Conservation (phyloP, 64 coral and sea anemone genomes). For the Stylophora pistillata region DNA sequence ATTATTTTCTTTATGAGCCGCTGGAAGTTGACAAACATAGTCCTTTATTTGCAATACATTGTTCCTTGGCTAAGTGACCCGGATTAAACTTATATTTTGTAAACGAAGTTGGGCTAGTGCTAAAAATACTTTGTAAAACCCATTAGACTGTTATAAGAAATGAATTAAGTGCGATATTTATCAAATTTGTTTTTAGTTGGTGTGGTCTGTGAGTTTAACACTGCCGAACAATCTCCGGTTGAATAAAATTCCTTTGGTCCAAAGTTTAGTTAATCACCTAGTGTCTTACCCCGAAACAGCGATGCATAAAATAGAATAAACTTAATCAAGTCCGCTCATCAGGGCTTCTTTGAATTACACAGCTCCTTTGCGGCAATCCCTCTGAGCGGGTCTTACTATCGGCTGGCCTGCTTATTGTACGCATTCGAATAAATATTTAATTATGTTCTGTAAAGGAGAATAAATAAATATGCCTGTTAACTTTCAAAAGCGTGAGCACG, state of each 20-base stretch:
- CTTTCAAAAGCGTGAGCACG: neutral
- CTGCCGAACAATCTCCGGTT: neutral
- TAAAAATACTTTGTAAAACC: neutral
- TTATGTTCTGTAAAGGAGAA: conserved; percentile 28
- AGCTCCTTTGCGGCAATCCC: conserved; percentile 18
- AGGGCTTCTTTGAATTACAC: conserved; percentile 10
- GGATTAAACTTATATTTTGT: neutral
- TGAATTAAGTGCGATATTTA: neutral
- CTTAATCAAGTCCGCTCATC: neutral
- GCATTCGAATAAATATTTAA: conserved; percentile 43
- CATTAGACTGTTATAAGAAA: neutral
- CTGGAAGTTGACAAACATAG: conserved; percentile 6
- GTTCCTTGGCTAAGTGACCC: conserved; percentile 3
- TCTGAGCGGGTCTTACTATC: conserved; percentile 19
- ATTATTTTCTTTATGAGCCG: neutral
- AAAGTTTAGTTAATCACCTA: neutral
- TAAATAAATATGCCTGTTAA: conserved; percentile 33
- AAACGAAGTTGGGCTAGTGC: no score
- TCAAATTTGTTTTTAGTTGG: conserved; percentile 4
- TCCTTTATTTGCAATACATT: conserved; percentile 31
- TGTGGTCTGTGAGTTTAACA: neutral
- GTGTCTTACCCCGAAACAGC: neutral
- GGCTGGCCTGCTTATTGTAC: conserved; percentile 7
- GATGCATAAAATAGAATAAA: neutral
- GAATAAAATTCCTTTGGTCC: neutral